These are phyloP conservation scores for Clarias laeviceps DNA, from an alignment of 2,797 vertebrate species.

Conservation along the genomic window DNA sequence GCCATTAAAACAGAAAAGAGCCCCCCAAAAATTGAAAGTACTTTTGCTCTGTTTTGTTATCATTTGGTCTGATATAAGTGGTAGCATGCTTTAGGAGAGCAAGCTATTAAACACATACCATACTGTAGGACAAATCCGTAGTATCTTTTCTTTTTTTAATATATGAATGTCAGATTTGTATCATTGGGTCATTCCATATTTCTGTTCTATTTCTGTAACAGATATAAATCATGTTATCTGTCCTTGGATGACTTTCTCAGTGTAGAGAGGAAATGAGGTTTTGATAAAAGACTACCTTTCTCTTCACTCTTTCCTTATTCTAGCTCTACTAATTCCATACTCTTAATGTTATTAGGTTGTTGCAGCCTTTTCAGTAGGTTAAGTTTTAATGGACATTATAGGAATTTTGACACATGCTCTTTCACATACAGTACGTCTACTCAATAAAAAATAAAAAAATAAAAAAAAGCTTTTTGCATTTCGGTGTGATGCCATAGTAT, in stretches of 20 bases:
- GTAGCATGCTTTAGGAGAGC: not conserved
- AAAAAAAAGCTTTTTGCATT: not conserved
- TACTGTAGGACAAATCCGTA: not conserved
- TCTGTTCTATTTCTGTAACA: constrained; percentile 66
- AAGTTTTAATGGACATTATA: constrained; percentile 70
- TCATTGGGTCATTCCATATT: constrained; percentile 54
- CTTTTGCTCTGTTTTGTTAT: not conserved
- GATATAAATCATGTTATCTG: constrained; percentile 65
- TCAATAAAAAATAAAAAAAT: not conserved
- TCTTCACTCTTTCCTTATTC: constrained; percentile 58
- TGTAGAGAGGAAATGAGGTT: constrained; percentile 70
- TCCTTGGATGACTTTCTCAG: constrained; percentile 66
- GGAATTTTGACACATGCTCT: constrained; percentile 69
- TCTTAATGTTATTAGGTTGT: constrained; percentile 74
- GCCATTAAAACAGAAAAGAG: constrained; percentile 13
- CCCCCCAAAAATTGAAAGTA: not conserved
- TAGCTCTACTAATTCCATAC: constrained; percentile 73
- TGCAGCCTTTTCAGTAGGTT: constrained; percentile 70
- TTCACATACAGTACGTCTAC: constrained; percentile 60
- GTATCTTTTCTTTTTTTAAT: constrained; percentile 23
- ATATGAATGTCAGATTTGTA: constrained; percentile 17
- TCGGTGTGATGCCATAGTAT: not conserved
- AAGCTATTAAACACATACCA: not conserved
- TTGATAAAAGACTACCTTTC: constrained; percentile 75
- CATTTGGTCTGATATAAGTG: not conserved